A percentile compares a stretch with the other conserved stretches of the same genome.
Conservation (phyloP, 2,888 invertebrate species). For the Dasysyrphus albostriatus region DNA sequence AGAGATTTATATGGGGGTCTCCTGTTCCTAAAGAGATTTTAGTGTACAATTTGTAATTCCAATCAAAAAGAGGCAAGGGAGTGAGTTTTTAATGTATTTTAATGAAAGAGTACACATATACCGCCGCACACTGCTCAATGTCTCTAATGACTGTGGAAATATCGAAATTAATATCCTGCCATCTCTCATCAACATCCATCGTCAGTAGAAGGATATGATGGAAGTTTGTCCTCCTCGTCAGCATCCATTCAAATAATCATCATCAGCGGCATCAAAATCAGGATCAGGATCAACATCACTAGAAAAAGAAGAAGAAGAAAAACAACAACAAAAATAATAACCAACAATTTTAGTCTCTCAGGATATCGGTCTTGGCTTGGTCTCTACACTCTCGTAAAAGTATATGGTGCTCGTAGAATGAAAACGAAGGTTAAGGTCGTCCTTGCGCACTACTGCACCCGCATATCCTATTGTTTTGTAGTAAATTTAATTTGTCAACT, state of each 20-base stretch:
- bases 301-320: neutral
- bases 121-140: conserved; percentile 47
- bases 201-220: conserved; percentile 50
- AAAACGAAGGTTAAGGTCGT: conserved; percentile 70
- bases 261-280: conserved; percentile 26
- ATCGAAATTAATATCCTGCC: conserved; percentile 75
- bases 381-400: neutral
- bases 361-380: conserved; percentile 19
- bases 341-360: conserved; percentile 25
- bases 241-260: conserved; percentile 41
- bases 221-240: conserved; percentile 69
- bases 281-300: conserved; percentile 21
- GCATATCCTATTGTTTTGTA: conserved; percentile 50
- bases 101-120: conserved; percentile 44
- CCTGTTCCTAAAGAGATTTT: neutral
- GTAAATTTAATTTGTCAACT: conserved; percentile 72
- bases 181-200: conserved; percentile 24
- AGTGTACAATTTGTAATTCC: conserved; percentile 47
- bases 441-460: conserved; percentile 44
- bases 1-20: conserved; percentile 27
- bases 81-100: conserved; percentile 42
- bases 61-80: neutral
- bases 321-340: conserved; percentile 9
- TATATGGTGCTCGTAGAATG: neutral
- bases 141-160: conserved; percentile 73